Conservation (phyloP, 2,113 vertebrate genomes). For the Ptychochromis oligacanthus region DNA sequence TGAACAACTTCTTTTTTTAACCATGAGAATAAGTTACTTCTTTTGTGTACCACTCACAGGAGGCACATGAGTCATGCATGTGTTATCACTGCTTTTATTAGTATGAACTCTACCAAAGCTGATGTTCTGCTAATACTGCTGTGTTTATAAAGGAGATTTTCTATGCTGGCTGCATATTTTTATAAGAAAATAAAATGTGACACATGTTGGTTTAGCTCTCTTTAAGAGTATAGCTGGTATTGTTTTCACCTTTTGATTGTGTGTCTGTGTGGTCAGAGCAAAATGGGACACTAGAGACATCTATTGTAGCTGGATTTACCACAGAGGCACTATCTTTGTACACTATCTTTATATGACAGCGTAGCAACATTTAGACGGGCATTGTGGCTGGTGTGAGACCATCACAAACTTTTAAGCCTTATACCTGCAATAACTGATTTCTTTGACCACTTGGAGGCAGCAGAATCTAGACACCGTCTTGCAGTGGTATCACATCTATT, state of each 20-base stretch:
- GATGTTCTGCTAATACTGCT: not conserved
- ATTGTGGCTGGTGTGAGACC: not conserved
- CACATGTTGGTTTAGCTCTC: constrained; percentile 6
- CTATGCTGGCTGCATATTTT: constrained; percentile 17
- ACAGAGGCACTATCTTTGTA: not conserved
- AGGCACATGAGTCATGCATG: constrained; percentile 54
- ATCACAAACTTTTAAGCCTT: not conserved
- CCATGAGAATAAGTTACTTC: constrained; percentile 46
- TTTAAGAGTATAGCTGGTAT: not conserved
- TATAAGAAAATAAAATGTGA: not conserved
- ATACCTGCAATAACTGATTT: not conserved
- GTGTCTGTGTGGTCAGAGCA: not conserved
- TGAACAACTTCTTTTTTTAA: constrained; percentile 23
- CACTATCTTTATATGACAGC: accelerated
- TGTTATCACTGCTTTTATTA: constrained; percentile 30
- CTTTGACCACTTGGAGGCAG: not conserved
- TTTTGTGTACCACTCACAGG: constrained; percentile 28
- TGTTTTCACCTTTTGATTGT: not conserved
- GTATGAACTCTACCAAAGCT: not conserved
- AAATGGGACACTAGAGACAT: not conserved
- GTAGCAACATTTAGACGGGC: no score
- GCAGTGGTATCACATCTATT: not conserved
- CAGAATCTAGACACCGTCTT: not conserved
- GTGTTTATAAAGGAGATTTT: constrained; percentile 26
- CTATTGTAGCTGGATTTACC: not conserved